phyloP scores from a whole-genome alignment of 92 coral and sea anemone genomes.

The Hydrozoanthus gracilis region DNA sequence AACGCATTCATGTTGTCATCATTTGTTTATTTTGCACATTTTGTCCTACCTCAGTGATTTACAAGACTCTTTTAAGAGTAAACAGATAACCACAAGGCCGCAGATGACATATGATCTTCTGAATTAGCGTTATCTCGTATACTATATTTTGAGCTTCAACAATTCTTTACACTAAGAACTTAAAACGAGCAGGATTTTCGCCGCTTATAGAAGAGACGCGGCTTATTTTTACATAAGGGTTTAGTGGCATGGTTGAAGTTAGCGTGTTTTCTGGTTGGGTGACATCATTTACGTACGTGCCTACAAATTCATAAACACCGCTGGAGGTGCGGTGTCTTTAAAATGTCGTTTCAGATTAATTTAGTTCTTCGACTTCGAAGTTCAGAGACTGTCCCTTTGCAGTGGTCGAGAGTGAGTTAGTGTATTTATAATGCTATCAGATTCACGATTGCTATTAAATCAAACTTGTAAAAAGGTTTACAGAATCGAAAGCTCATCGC shows the following conservation, averaged over 20 bases:
- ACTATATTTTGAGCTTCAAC: neutral
- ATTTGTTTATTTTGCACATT: neutral
- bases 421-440: no score
- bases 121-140: neutral
- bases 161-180: no score
- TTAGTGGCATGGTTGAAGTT: neutral
- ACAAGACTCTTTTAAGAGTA: neutral
- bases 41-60: neutral
- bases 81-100: constrained; percentile 22
- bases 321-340: neutral
- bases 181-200: no score
- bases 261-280: constrained; percentile 20
- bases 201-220: no score
- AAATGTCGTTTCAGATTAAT: no score
- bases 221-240: neutral
- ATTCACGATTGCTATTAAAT: no score
- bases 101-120: neutral
- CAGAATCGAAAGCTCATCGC: no score
- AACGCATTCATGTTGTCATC: neutral
- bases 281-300: neutral
- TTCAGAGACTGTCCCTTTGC: neutral
- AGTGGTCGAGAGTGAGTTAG: neutral
- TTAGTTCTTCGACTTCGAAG: neutral
- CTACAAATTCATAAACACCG: neutral
- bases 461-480: no score